Evolutionary conservation across 1,140 invertebrate genomes (phyloP).

Genomic region (Penaeus chinensis): DNA sequence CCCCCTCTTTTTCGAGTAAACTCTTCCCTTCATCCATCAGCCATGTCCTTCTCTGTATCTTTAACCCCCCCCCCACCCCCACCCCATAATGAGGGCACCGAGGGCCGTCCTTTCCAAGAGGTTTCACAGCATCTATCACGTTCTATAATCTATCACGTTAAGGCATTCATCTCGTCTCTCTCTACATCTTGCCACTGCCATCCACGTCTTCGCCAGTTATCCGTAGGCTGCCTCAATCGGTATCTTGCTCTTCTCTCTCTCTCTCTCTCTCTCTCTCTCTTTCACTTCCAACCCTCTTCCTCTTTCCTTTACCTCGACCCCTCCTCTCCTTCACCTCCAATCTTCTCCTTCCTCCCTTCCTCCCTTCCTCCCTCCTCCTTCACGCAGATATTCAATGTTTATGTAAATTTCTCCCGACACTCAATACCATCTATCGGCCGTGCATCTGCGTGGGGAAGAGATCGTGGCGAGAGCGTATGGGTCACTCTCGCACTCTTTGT

Average conservation of each 20-base stretch:
- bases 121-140: slow-evolving; percentile 9
- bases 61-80: neutral
- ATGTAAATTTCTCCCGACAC: slow-evolving; percentile 22
- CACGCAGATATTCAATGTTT: slow-evolving; percentile 13
- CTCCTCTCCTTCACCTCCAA: neutral
- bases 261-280: neutral
- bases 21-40: neutral
- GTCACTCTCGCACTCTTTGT: neutral
- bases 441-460: neutral
- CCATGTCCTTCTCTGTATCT: neutral
- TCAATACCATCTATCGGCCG: slow-evolving; percentile 9
- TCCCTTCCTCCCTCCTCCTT: neutral
- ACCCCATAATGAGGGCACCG: slow-evolving; percentile 8
- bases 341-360: neutral
- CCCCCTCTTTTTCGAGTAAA: too few relatives aligned
- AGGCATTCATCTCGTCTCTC: neutral
- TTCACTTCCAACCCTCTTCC: neutral
- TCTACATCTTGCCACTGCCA: neutral
- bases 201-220: neutral
- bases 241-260: neutral
- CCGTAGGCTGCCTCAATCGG: neutral
- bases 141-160: slow-evolving; percentile 7
- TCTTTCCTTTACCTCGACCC: neutral
- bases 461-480: neutral
- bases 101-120: neutral